A percentile compares a stretch with the other conserved stretches of the same genome.
Evolutionary conservation across 2,888 invertebrate genomes (phyloP).

Genomic region (Caenorhabditis japonica): DNA sequence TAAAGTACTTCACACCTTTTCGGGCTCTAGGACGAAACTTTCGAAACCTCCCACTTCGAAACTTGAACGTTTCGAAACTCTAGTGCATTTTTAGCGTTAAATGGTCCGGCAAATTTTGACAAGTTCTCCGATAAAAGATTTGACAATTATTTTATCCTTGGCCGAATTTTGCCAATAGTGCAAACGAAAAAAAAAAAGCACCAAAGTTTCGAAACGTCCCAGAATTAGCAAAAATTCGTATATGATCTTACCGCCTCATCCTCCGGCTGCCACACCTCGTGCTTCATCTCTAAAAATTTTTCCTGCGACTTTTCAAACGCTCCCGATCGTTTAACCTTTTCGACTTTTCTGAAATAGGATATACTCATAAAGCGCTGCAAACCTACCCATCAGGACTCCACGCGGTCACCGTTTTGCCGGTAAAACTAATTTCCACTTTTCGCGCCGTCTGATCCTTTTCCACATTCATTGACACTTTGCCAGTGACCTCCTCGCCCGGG

Average conservation of each 20-base stretch:
- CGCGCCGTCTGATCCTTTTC: constrained; percentile 21
- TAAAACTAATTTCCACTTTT: constrained; percentile 34
- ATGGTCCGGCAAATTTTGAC: too few relatives aligned
- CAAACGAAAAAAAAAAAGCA: too few relatives aligned
- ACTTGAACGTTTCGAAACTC: too few relatives aligned
- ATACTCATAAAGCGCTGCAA: neutral
- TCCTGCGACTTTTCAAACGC: constrained; percentile 5
- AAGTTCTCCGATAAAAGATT: too few relatives aligned
- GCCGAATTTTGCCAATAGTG: too few relatives aligned
- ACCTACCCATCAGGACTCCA: neutral
- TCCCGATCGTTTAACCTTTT: neutral
- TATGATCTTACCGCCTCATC: constrained; percentile 12
- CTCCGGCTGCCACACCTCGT: constrained; percentile 34
- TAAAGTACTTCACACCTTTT: too few relatives aligned
- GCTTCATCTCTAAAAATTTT: constrained; percentile 25
- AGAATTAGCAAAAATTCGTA: neutral
- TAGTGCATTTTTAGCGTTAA: too few relatives aligned
- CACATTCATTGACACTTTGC: constrained; percentile 10
- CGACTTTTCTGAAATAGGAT: neutral
- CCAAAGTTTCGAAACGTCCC: too few relatives aligned
- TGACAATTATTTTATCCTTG: too few relatives aligned
- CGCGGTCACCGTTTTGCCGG: constrained; percentile 20
- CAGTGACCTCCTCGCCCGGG: constrained; percentile 39
- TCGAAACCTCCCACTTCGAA: too few relatives aligned
- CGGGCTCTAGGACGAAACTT: too few relatives aligned